phyloP scores from a whole-genome alignment of 2,113 vertebrate genomes.

The Antigone vipio region DNA sequence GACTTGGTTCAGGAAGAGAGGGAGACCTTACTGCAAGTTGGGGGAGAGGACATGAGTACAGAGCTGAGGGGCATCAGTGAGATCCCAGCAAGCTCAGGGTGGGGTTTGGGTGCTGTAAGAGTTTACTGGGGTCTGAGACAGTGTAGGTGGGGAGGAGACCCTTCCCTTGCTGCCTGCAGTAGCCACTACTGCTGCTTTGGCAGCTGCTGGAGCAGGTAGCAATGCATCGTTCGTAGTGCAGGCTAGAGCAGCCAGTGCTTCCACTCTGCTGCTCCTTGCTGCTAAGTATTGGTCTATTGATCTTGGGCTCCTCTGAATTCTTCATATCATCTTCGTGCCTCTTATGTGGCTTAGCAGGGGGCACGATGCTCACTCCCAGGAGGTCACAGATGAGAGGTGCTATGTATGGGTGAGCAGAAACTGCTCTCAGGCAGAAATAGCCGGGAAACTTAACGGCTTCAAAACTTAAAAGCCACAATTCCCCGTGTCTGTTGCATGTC shows the following conservation, averaged over 20 bases:
- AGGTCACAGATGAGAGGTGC: neutral
- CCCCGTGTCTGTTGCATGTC: neutral
- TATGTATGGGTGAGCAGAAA: accelerated
- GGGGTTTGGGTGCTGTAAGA: neutral
- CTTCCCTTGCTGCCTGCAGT: neutral
- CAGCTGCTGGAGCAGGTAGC: neutral
- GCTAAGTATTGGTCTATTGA: neutral
- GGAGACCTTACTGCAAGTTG: neutral
- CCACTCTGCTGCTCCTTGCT: neutral
- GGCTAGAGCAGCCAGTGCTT: neutral
- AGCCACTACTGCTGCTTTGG: neutral
- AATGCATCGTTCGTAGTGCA: accelerated
- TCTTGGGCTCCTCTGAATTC: neutral
- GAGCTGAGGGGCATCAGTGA: neutral
- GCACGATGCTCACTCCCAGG: neutral
- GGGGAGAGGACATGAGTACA: neutral
- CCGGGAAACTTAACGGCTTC: neutral
- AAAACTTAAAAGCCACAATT: neutral
- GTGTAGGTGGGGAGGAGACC: neutral
- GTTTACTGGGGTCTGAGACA: neutral
- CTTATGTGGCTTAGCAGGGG: accelerated
- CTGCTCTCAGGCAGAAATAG: neutral
- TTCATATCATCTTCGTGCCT: neutral
- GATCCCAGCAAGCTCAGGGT: neutral
- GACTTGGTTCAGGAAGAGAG: neutral